Conservation (phyloP, 2,797 vertebrate genomes). For the Uromys caudimaculatus region DNA sequence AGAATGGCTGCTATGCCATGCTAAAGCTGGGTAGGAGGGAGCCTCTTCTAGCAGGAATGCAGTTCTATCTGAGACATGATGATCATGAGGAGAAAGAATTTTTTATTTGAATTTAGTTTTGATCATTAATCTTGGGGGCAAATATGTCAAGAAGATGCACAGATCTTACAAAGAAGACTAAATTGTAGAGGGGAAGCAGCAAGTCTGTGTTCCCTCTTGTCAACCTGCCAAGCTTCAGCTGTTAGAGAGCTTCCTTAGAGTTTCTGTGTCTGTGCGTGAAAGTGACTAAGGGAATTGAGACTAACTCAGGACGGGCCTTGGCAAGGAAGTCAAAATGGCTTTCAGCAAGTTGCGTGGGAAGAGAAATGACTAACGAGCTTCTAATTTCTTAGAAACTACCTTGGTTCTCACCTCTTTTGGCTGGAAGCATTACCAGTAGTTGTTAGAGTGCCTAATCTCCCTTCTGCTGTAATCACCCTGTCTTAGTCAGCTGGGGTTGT, state of each 20-base stretch:
- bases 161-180: background rate
- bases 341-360: background rate
- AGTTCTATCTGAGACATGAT: background rate
- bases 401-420: background rate
- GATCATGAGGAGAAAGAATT: background rate
- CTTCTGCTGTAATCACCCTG: background rate
- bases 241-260: background rate
- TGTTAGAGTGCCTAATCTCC: background rate
- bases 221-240: no score
- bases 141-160: background rate
- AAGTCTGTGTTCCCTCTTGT: background rate
- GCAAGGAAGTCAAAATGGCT: background rate
- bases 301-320: background rate
- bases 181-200: background rate
- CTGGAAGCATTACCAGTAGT: constrained; percentile 4
- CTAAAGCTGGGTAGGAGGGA: background rate
- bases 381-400: background rate
- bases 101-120: constrained; percentile 21
- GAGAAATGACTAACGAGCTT: background rate
- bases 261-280: background rate
- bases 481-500: background rate
- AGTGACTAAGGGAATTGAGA: background rate
- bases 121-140: background rate
- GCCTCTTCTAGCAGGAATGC: background rate
- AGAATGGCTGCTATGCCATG: background rate